A percentile compares a stretch with the other conserved stretches of the same genome.
Evolutionary conservation across 2,113 vertebrate species (phyloP).

Genomic region (human): DNA sequence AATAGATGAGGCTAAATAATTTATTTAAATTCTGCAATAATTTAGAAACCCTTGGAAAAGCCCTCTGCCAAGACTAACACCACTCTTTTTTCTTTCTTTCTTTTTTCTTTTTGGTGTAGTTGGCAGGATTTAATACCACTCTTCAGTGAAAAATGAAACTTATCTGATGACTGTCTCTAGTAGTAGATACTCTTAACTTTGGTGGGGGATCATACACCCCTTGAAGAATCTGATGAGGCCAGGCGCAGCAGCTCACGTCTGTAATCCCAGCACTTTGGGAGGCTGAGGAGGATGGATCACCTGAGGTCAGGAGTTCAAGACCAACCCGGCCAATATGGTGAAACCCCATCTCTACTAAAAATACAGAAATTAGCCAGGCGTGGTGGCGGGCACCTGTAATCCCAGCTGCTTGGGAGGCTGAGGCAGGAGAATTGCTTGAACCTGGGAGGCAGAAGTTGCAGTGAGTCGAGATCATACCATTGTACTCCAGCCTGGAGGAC

Average conservation of each 20-base stretch:
- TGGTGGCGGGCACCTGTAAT: too few species aligned
- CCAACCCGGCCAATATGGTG: too few species aligned
- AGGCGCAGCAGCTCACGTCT: not conserved
- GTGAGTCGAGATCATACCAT: too few species aligned
- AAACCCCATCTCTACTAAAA: too few species aligned
- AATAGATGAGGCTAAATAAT: not conserved
- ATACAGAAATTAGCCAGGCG: too few species aligned
- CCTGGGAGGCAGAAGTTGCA: too few species aligned
- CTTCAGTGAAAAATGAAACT: not conserved
- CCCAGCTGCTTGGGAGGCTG: too few species aligned
- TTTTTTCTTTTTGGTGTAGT: not conserved
- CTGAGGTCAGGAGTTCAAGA: not conserved
- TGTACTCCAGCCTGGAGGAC: too few species aligned
- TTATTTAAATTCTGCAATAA: not conserved
- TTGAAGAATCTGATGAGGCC: not conserved
- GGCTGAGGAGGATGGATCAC: not conserved
- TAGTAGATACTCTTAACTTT: not conserved
- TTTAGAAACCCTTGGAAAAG: not conserved
- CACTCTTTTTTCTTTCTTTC: not conserved
- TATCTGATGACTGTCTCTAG: not conserved
- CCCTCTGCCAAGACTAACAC: not conserved
- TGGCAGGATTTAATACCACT: not conserved
- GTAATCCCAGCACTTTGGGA: not conserved
- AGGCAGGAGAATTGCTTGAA: too few species aligned
- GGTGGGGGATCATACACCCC: not conserved